Percentiles rank a stretch among this genome's conserved stretches.
These are phyloP conservation scores for Blera fallax DNA, from an alignment of 2,888 invertebrate genomes.

Conservation along the genomic window DNA sequence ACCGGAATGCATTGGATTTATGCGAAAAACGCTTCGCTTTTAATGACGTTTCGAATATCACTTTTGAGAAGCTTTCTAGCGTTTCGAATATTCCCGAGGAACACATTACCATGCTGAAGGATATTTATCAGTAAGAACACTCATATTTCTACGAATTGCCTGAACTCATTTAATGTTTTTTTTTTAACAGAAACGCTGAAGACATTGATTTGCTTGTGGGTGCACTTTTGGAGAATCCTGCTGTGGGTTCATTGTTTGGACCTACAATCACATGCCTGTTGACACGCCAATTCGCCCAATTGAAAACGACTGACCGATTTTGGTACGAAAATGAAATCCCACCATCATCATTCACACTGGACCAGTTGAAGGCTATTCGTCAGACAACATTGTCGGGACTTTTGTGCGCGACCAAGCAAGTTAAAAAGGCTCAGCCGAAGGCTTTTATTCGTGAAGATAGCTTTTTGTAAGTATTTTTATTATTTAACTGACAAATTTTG, in stretches of 20 bases:
- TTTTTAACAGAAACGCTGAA: constrained; percentile 84
- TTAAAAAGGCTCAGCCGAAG: constrained; percentile 90
- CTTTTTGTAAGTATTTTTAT: constrained; percentile 86
- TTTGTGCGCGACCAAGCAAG: constrained; percentile 88
- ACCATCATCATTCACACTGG: constrained; percentile 90
- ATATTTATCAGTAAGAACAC: constrained; percentile 86
- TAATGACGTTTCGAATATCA: constrained; percentile 75
- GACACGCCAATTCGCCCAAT: constrained; percentile 90
- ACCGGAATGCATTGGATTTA: constrained; percentile 86
- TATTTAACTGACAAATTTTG: too few relatives aligned
- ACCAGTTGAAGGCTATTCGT: constrained; percentile 91
- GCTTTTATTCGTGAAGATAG: constrained; percentile 93
- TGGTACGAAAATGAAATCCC: constrained; percentile 98
- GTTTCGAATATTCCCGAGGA: constrained; percentile 81
- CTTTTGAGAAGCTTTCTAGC: constrained; percentile 77
- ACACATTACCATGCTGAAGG: constrained; percentile 85
- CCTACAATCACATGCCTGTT: constrained; percentile 94
- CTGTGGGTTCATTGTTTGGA: constrained; percentile 91
- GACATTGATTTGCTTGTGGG: constrained; percentile 94
- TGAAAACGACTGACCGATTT: constrained; percentile 94
- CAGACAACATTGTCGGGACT: constrained; percentile 90
- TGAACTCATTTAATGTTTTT: not conserved
- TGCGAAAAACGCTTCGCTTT: constrained; percentile 82
- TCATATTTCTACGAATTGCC: not conserved
- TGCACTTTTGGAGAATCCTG: constrained; percentile 90